Conservation (phyloP, 2,113 vertebrate genomes). For the Callorhinus ursinus region DNA sequence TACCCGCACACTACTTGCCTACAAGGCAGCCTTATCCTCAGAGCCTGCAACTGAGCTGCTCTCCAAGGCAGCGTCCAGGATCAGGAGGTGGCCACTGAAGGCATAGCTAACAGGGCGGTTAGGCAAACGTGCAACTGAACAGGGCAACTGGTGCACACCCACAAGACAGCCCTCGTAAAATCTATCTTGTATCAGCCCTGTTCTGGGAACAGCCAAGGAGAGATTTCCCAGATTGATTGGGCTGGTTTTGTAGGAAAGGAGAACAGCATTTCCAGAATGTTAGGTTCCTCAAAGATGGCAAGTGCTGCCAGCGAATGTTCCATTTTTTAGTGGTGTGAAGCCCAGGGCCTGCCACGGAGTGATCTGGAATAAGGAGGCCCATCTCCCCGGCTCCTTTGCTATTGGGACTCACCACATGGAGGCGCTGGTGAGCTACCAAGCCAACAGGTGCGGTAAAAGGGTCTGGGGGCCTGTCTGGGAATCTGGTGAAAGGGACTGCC, state of each 20-base stretch:
- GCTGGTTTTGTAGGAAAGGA: neutral
- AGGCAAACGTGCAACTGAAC: neutral
- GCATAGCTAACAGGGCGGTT: accelerated
- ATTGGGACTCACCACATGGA: constrained; percentile 36
- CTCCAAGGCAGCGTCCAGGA: neutral
- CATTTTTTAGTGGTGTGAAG: neutral
- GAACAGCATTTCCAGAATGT: neutral
- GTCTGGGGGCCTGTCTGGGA: neutral
- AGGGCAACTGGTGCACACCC: neutral
- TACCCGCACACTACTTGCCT: neutral
- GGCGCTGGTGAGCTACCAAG: constrained; percentile 42
- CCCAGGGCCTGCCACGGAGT: neutral
- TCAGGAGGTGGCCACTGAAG: neutral
- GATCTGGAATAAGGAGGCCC: neutral
- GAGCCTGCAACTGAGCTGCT: neutral
- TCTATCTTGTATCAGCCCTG: neutral
- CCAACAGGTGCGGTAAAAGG: neutral
- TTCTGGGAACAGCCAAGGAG: constrained; percentile 6
- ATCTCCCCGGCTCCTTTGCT: neutral
- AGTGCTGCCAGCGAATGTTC: neutral
- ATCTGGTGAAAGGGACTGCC: neutral
- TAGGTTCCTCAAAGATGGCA: constrained; percentile 31
- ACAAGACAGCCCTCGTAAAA: neutral
- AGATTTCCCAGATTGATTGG: constrained; percentile 1
- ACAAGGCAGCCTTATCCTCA: neutral